phyloP scores from a whole-genome alignment of 2,113 vertebrate genomes.

The Cavia aperea region DNA sequence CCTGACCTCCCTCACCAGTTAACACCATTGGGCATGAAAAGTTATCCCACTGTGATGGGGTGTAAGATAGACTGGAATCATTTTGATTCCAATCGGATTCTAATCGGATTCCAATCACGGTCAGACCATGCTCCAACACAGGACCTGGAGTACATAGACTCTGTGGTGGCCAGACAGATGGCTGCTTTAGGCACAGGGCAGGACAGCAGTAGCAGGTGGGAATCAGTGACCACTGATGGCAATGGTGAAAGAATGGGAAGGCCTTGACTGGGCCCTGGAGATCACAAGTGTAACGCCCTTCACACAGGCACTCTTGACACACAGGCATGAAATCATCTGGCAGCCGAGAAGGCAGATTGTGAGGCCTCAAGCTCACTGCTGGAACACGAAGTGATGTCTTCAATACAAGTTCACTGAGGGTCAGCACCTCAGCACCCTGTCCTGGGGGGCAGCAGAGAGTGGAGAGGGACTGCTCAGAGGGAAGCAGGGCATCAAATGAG shows the following conservation, averaged over 20 bases:
- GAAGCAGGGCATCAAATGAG: not conserved
- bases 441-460: not conserved
- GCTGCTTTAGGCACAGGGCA: not conserved
- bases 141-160: rapidly evolving
- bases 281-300: not conserved
- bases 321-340: not conserved
- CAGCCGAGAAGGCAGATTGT: not conserved
- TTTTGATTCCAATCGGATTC: no score
- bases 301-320: not conserved
- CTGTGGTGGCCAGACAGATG: not conserved
- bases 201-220: not conserved
- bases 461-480: not conserved
- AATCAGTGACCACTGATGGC: not conserved
- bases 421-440: no score
- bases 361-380: not conserved
- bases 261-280: no score
- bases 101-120: no score
- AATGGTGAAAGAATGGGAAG: not conserved
- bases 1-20: not conserved
- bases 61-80: not conserved
- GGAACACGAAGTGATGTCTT: not conserved
- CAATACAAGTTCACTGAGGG: not conserved
- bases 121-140: not conserved
- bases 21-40: not conserved
- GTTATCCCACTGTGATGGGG: not conserved